These are phyloP conservation scores for Drosophila robusta DNA, from an alignment of 2,888 invertebrate genomes.

Conservation along the genomic window DNA sequence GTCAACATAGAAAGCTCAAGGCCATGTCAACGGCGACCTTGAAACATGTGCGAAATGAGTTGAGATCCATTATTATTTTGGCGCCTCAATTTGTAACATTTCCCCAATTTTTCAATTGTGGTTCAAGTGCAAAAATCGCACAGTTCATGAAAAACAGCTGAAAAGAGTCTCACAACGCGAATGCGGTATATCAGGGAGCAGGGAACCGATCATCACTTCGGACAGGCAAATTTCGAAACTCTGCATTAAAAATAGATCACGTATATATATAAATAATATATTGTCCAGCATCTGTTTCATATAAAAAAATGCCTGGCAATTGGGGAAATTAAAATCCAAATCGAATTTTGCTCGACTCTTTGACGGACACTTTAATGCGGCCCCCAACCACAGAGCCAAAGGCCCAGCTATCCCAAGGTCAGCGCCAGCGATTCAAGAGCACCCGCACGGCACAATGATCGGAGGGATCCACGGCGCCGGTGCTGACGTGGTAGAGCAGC, in stretches of 20 bases:
- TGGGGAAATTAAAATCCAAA: constrained; percentile 44
- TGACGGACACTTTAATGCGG: constrained; percentile 52
- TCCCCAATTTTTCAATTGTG: constrained; percentile 41
- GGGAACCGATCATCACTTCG: constrained; percentile 16
- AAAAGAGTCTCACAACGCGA: background rate
- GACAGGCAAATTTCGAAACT: constrained; percentile 32
- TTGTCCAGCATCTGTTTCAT: constrained; percentile 73
- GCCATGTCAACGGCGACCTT: constrained; percentile 66
- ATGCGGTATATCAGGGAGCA: background rate
- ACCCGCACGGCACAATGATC: constrained; percentile 64
- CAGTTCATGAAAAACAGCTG: constrained; percentile 15
- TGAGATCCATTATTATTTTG: constrained; percentile 58
- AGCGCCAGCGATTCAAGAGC: constrained; percentile 45
- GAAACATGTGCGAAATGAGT: constrained; percentile 51
- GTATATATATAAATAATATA: constrained; percentile 1
- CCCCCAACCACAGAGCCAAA: background rate
- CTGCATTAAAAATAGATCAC: constrained; percentile 62
- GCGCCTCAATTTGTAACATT: constrained; percentile 57
- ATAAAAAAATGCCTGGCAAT: constrained; percentile 52
- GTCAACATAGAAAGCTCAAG: constrained; percentile 31
- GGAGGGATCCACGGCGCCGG: constrained; percentile 59
- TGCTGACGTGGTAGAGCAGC: constrained; percentile 60
- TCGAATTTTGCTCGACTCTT: constrained; percentile 26
- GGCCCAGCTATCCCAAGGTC: constrained; percentile 21
- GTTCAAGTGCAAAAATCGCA: constrained; percentile 60